Conservation (phyloP, 2,113 vertebrate species). For the Cyprinodon brontotheroides region DNA sequence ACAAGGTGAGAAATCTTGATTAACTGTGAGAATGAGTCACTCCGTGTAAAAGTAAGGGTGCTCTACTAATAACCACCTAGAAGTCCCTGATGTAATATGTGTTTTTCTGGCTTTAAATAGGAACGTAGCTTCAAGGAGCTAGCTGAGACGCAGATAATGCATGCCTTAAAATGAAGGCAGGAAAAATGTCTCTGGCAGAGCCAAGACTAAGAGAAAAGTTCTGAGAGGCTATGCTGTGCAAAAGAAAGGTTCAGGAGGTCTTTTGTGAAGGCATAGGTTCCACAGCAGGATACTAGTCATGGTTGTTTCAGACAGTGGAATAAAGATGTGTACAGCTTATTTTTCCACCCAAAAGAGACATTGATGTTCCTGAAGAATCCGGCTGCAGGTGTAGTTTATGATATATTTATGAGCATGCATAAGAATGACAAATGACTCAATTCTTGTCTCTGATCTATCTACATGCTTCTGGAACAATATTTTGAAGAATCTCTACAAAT, state of each 20-base stretch:
- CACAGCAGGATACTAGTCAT: constrained; percentile 35
- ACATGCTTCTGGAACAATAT: neutral
- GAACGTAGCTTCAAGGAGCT: constrained; percentile 37
- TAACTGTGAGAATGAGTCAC: constrained; percentile 8
- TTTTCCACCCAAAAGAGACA: neutral
- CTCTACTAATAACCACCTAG: constrained; percentile 21
- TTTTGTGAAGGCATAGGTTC: constrained; percentile 46
- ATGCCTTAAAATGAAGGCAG: constrained; percentile 63
- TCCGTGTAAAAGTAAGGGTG: neutral
- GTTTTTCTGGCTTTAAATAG: constrained; percentile 48
- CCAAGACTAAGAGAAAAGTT: constrained; percentile 33
- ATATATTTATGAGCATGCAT: constrained; percentile 3
- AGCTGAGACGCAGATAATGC: constrained; percentile 64
- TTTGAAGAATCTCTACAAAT: neutral
- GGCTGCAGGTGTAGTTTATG: neutral
- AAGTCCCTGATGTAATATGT: constrained; percentile 5
- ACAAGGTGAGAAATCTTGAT: constrained; percentile 11
- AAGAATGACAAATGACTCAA: neutral
- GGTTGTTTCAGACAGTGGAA: constrained; percentile 35
- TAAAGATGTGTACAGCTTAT: constrained; percentile 35
- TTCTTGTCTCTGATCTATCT: constrained; percentile 1
- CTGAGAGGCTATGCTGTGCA: constrained; percentile 32
- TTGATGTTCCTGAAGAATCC: constrained; percentile 9
- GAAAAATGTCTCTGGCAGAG: constrained; percentile 42
- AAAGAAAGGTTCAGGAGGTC: constrained; percentile 38